Conservation (phyloP, 2,113 vertebrate genomes). For the Tiliqua scincoides region DNA sequence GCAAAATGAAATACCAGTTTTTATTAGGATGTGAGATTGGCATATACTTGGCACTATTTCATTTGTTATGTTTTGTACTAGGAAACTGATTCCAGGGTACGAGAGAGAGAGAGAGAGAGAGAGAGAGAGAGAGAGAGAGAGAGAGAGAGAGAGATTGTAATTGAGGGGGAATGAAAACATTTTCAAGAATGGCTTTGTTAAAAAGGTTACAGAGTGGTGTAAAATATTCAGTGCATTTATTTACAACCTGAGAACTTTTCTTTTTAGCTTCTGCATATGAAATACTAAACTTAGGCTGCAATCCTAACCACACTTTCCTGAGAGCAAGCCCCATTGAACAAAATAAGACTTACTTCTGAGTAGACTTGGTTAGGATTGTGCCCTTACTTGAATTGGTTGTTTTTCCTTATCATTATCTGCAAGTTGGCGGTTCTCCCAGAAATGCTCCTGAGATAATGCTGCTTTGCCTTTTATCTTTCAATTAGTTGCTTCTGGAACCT, state of each 20-base stretch:
- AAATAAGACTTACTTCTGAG: too few species aligned
- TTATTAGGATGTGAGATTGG: not conserved
- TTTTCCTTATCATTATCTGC: not conserved
- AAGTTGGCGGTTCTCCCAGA: not conserved
- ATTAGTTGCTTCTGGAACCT: conserved; percentile 87
- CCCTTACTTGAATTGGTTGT: not conserved
- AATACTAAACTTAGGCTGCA: too few species aligned
- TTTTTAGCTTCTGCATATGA: not conserved
- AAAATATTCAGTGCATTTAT: not conserved
- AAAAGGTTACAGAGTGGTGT: not conserved
- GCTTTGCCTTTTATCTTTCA: conserved; percentile 21
- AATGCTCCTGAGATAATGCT: not conserved
- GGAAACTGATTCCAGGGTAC: not conserved
- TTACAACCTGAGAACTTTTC: not conserved
- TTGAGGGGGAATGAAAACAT: not conserved
- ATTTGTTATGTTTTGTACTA: not conserved
- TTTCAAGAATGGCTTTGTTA: not conserved
- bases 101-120: too few species aligned
- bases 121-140: too few species aligned
- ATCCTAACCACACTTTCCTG: not conserved
- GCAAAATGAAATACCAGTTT: not conserved
- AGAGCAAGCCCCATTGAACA: too few species aligned
- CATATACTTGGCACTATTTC: not conserved
- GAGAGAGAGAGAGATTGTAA: too few species aligned
- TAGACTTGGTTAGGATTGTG: too few species aligned